phyloP scores from a whole-genome alignment of 2,797 vertebrate species.

The Okamejei kenojei region DNA sequence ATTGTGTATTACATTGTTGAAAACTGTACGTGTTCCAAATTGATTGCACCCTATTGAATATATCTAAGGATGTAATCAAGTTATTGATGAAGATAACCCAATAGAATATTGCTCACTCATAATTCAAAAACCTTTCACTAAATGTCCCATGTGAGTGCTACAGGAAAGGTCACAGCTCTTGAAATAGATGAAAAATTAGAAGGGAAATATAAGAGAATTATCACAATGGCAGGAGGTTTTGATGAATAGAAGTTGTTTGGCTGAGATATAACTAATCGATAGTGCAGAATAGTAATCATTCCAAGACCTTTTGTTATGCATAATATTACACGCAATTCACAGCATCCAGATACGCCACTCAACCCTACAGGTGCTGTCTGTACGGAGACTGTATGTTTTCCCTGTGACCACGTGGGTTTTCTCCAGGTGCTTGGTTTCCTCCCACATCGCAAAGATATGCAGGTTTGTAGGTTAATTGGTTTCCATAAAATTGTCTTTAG shows the following conservation, averaged over 20 bases:
- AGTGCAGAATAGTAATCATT: neutral
- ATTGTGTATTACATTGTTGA: neutral
- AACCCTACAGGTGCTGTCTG: too few relatives aligned
- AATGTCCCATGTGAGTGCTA: neutral
- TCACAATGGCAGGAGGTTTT: neutral
- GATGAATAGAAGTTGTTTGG: neutral
- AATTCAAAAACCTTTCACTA: neutral
- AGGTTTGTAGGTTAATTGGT: too few relatives aligned
- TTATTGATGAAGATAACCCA: conserved; percentile 14
- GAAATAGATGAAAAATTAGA: neutral
- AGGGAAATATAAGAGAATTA: neutral
- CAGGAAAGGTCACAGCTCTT: conserved; percentile 14
- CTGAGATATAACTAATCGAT: neutral
- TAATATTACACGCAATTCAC: neutral
- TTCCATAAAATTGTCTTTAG: too few relatives aligned
- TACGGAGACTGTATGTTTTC: too few relatives aligned
- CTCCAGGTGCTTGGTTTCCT: too few relatives aligned
- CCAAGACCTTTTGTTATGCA: neutral
- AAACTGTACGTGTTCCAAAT: neutral
- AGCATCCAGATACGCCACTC: neutral
- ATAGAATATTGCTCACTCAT: conserved; percentile 11
- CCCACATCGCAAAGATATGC: too few relatives aligned
- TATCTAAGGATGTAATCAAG: neutral
- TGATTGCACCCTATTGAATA: neutral
- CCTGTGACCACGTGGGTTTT: too few relatives aligned